Evolutionary conservation across 2,888 invertebrate genomes (phyloP), one percentile per base, ranked within the genome.

Genomic region (Ennomos fuscantarius): DNA sequence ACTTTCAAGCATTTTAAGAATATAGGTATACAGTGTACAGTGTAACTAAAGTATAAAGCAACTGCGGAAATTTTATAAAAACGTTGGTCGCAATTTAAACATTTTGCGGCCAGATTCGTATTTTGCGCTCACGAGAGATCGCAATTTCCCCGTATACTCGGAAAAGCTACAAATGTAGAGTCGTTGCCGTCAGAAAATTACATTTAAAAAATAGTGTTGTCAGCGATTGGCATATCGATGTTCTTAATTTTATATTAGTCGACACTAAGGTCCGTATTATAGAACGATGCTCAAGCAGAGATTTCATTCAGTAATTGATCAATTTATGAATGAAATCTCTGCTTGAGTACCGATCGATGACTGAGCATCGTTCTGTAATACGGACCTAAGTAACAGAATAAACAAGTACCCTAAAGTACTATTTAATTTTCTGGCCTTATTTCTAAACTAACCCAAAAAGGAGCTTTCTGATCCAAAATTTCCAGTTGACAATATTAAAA

Each of bases 111-210:
- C 77, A 84, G 87, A 89, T 89, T 87, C 83, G 82, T 82, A 84
- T 86, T 87, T 84, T 79, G 82, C 85, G 75, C 84, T 76, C 72
- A 65, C 72, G 70, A 79, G 81, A 86, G 87, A 88, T 89, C 90
- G 90, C 90, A 89, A 90, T 91, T 92, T 89, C 85, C 89, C 85
- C 77, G 85, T 83, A 84, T 84, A 87, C 89, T 89, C 81, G 85
- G 87, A 79, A 91, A 90, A 84, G 91, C 92, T 90, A 91, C 91
- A 91, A 92, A 90, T 90, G 91, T 89, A 86, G 83, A 85, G 80
- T 85, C 82, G 83, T 82, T 87, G 82, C 81, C 86, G 85, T 83
- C 86, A 84, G 88, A 90, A 90, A 92, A 92, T 92, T 92, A 90
- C 89, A 90, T 92, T 92, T 90, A 87, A 87, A 87, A 88, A 84